Base-by-base conservation (phyloP, 2,888 invertebrate species). In the Mylabris sibirica region DNA sequence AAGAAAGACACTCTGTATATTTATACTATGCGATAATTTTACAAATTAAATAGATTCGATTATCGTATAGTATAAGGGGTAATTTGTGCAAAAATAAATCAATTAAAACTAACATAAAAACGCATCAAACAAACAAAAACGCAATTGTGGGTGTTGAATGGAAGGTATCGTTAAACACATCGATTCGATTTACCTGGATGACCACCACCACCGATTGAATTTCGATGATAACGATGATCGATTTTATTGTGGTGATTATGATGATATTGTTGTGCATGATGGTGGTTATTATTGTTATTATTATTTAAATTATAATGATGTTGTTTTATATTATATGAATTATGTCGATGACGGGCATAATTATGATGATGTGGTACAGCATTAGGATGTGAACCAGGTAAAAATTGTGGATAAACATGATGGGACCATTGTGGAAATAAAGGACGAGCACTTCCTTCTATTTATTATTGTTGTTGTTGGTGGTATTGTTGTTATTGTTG, bases 401-500 rank as follows among this genome's bases (percentile, higher is more conserved):
- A 90, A 89, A 95, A 96, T 89, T 96, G 95, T 80, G 96, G 95
- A 87, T 95, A 95, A 83, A 96, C 95, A 88, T 95, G 95, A 88
- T 95, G 95, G 80, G 95, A 95, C 95, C 96, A 96, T 89, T 96
- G 95, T 79, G 95, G 95, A 87, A 96, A 96, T 85, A 95, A 90
- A 81, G 95, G 95, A 84, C 94, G 90, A 82, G 92, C 90, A 85
- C 92, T 85, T 80, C 85, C 84, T 79, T 85, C 85, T 85, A 84
- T 77, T 76, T 78, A 77, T 53, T 53, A 17, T 53, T 22, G 53
- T n/a, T n/a, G 9, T 49, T 44, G 41, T n/a, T 44, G 44, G 5
- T 53, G 6, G 8, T 30, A 12, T 57, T 20, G 24, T 12, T 12
- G 14, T 44, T 14, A 11, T 57, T 14, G 57, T 57, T 57, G 57